Percentiles rank a stretch among this genome's conserved stretches.
Evolutionary conservation across 2,113 vertebrate species (phyloP).

Genomic region (Martes martes): DNA sequence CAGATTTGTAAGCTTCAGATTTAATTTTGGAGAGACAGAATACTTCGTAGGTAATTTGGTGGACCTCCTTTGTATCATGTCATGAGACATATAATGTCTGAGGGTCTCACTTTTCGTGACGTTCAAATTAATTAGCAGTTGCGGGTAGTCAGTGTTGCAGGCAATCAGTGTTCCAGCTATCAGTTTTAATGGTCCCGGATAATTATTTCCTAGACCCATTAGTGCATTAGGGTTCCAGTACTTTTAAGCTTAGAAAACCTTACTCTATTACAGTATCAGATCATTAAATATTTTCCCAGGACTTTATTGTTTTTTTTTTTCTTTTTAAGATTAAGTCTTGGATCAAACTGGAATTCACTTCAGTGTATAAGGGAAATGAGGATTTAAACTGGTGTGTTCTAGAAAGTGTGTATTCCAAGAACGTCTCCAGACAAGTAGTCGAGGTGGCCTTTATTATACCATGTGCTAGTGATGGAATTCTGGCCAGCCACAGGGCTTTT

Average conservation of each 20-base stretch:
- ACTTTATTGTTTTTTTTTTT: background rate
- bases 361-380: background rate
- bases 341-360: background rate
- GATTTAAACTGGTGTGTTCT: background rate
- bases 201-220: background rate
- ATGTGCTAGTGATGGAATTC: background rate
- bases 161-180: background rate
- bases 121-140: background rate
- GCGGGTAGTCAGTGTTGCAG: background rate
- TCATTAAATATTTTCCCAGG: background rate
- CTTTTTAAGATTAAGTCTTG: background rate
- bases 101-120: background rate
- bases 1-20: background rate
- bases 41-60: background rate
- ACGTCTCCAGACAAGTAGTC: background rate
- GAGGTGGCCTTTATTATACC: background rate
- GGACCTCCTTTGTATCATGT: background rate
- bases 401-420: background rate
- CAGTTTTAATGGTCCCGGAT: background rate
- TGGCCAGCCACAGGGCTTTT: background rate
- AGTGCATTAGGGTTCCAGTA: background rate
- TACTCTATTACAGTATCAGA: background rate
- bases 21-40: background rate
- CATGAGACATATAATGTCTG: background rate
- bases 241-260: background rate